phyloP scores from a whole-genome alignment of 2,113 vertebrate species.

The Callaeas wilsoni region DNA sequence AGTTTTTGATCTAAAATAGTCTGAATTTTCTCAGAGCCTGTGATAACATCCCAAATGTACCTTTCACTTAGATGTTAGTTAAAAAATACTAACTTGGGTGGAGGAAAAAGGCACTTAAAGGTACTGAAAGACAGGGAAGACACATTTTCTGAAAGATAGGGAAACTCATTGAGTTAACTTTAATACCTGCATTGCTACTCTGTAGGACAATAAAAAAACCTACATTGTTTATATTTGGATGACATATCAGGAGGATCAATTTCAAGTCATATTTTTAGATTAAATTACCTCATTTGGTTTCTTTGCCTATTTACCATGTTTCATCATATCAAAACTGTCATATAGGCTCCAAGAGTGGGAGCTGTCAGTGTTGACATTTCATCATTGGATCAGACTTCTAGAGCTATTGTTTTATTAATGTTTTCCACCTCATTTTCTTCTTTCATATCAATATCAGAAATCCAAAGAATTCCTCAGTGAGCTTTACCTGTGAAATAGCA shows the following conservation, averaged over 20 bases:
- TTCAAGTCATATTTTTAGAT: neutral
- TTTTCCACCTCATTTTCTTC: conserved; percentile 22
- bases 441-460: neutral
- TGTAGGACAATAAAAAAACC: neutral
- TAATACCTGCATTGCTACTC: neutral
- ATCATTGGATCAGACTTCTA: neutral
- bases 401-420: conserved; percentile 37
- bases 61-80: neutral
- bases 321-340: neutral
- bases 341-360: neutral
- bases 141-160: neutral
- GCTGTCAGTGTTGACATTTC: neutral
- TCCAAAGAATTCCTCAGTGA: neutral
- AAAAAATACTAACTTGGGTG: neutral
- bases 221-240: neutral
- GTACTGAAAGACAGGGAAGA: neutral
- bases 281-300: neutral
- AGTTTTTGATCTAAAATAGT: neutral
- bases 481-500: neutral
- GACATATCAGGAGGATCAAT: neutral
- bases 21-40: neutral
- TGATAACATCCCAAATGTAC: neutral
- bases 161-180: neutral
- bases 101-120: neutral
- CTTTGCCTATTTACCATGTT: neutral